phyloP scores from a whole-genome alignment of 2,797 vertebrate genomes.

The Pantherophis alleghaniensis region DNA sequence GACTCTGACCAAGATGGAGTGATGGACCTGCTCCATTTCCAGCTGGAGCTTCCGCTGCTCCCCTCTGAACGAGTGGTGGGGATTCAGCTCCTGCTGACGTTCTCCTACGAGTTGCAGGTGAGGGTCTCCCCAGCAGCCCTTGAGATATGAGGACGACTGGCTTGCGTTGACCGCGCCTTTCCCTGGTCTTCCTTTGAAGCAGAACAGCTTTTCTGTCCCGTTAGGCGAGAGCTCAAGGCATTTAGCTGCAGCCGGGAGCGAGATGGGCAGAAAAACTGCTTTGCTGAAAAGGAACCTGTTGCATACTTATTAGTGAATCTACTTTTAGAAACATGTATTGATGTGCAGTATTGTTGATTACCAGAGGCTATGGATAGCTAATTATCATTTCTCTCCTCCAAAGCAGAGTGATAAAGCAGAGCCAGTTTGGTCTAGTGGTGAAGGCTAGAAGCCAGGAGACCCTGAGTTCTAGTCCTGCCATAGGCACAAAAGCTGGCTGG shows the following conservation, averaged over 20 bases:
- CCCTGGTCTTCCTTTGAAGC: neutral
- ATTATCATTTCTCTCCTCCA: neutral
- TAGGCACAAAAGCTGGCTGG: neutral
- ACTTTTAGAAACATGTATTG: neutral
- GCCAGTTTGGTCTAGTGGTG: neutral
- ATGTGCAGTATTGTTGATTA: neutral
- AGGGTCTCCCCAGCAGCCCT: neutral
- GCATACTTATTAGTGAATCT: neutral
- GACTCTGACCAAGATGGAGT: constrained; percentile 91
- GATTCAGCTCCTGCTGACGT: constrained; percentile 88
- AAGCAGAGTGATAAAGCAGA: neutral
- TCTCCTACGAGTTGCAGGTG: constrained; percentile 91
- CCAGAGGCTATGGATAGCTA: neutral
- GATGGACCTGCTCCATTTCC: constrained; percentile 78
- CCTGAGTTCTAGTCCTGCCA: neutral
- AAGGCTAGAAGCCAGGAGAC: neutral
- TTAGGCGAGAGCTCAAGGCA: neutral
- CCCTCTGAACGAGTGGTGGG: constrained; percentile 82
- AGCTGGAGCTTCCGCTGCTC: constrained; percentile 82
- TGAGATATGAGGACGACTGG: too few relatives aligned
- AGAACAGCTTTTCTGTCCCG: neutral
- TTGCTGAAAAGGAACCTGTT: neutral
- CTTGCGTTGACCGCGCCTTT: neutral
- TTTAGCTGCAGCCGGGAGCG: neutral
- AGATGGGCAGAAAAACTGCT: neutral